phyloP scores from a whole-genome alignment of 2,888 invertebrate genomes.

The Gymnocheta viridis region DNA sequence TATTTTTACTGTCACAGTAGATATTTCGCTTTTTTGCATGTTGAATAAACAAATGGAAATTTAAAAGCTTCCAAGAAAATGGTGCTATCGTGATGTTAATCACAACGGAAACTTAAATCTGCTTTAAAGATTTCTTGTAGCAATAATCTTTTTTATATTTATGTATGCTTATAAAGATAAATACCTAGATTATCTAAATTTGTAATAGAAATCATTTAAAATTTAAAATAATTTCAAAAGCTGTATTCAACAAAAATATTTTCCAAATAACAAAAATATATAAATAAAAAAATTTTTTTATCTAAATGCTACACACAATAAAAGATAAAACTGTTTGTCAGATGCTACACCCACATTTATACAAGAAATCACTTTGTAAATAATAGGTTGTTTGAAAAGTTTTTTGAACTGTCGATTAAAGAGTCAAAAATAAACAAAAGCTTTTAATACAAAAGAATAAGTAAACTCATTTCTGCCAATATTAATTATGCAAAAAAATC shows the following conservation, averaged over 20 bases:
- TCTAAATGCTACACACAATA: too few relatives aligned
- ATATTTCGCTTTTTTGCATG: not conserved
- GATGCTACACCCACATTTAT: too few relatives aligned
- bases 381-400: too few relatives aligned
- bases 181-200: not conserved
- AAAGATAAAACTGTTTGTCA: too few relatives aligned
- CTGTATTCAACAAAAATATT: not conserved
- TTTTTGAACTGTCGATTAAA: too few relatives aligned
- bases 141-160: not conserved
- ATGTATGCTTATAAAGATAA: not conserved
- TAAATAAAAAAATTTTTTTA: not conserved
- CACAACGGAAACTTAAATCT: not conserved
- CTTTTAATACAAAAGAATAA: not conserved
- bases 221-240: not conserved
- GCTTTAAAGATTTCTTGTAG: not conserved
- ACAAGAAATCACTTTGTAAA: too few relatives aligned
- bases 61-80: not conserved
- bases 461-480: not conserved
- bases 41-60: not conserved
- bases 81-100: not conserved
- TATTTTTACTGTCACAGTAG: not conserved
- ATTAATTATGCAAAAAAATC: constrained; percentile 8
- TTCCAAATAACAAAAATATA: not conserved
- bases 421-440: not conserved
- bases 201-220: not conserved